phyloP scores from a whole-genome alignment of 2,113 vertebrate genomes.

The Corythornis vintsioides region DNA sequence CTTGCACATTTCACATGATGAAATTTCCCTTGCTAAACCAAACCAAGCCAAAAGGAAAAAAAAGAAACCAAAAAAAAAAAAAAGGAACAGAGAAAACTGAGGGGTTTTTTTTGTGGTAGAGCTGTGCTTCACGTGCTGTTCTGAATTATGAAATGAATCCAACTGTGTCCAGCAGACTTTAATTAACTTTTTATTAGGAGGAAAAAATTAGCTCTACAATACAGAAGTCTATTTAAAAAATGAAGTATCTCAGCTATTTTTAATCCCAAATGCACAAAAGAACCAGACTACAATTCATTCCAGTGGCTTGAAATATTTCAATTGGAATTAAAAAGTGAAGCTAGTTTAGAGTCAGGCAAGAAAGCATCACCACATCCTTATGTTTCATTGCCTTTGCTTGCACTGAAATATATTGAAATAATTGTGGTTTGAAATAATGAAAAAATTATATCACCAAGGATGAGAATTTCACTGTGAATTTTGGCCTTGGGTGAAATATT shows the following conservation, averaged over 20 bases:
- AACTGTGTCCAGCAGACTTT: not conserved
- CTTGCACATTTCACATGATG: not conserved
- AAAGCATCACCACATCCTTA: not conserved
- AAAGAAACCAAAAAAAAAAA: not conserved
- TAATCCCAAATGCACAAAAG: slow-evolving; percentile 37
- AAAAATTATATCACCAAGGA: not conserved
- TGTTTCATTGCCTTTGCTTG: slow-evolving; percentile 11
- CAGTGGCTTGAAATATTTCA: slow-evolving; percentile 54
- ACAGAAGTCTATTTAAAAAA: slow-evolving; percentile 38
- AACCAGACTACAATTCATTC: slow-evolving; percentile 44
- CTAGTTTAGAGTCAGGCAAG: not conserved
- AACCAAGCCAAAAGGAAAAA: not conserved
- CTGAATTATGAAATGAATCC: slow-evolving; percentile 11
- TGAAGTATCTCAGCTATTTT: slow-evolving; percentile 56
- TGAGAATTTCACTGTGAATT: not conserved
- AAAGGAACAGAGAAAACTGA: not conserved
- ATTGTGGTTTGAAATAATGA: not conserved
- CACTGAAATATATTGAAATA: not conserved
- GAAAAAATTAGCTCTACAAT: not conserved
- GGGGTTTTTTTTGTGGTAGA: not conserved
- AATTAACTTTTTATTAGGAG: slow-evolving; percentile 16
- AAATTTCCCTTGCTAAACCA: slow-evolving; percentile 5
- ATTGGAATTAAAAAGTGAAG: slow-evolving; percentile 6
- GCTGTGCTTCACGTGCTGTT: not conserved
- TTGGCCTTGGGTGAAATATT: not conserved